Evolutionary conservation across 1,140 invertebrate genomes (phyloP), one percentile per base, ranked within the genome.

Genomic region (Heliconius congener): DNA sequence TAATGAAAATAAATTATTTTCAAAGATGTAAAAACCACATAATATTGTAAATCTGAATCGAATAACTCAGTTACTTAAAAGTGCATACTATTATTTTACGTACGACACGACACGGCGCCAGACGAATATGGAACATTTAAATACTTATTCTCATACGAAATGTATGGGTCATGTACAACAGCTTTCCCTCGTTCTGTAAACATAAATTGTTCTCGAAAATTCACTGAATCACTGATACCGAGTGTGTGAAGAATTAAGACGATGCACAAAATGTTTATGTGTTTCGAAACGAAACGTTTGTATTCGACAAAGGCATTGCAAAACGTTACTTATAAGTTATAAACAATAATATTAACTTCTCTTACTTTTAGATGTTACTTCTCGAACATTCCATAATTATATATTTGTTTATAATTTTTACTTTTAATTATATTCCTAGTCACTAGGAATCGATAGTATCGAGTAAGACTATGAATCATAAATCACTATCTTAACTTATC

Each of bases 131-230:
- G 57, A 76, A 75, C 55, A 60, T 75, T 75, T 70, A 71, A 76
- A 76, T 76, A 76, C 71, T 70, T 76, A 66, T 66, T 27, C 66
- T 71, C 74, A 76, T 76, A 57, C 42, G 50, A 27, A 76, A 76
- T 76, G 66, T 76, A 76, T 76, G 60, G 57, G 39, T 42, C 55
- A 50, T 19, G 55, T 23, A 19, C 8, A 70, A 70, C 39, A 50
- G 66, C 74, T 76, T 76, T 76, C 74, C 74, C 60, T 75, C 46
- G 57, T 76, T 70, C 74, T 71, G n/a, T 76, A 76, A 75, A 75
- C 74, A 66, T 23, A 66, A 75, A 75, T 23, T 66, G 60, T 76
- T 76, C 74, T 66, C n/a, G n/a, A 66, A 70, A 42, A 27, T 76
- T 76, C 57, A 37, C 74, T 76, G 74, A 76, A 76, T 76, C 60